Conservation (phyloP, 2,113 vertebrate genomes). For the Hippocampus abdominalis region DNA sequence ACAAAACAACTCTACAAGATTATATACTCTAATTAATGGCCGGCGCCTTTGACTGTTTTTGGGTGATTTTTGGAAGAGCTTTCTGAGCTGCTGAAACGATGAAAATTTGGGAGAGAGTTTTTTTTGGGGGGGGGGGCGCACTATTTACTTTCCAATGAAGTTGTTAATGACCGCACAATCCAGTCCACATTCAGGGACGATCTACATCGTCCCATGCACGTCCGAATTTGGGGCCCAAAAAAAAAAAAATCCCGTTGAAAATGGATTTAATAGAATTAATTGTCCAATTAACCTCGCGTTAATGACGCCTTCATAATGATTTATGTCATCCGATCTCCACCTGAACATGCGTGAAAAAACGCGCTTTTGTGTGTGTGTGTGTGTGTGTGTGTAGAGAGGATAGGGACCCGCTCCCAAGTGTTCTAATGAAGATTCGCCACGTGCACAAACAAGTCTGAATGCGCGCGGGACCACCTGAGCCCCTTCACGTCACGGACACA, state of each 20-base stretch:
- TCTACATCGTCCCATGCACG: no score
- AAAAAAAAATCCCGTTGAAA: neutral
- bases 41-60: no score
- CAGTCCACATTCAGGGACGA: neutral
- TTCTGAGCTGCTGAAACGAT: no score
- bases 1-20: neutral
- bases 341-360: neutral
- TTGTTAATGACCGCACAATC: neutral
- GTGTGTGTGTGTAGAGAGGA: neutral
- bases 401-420: neutral
- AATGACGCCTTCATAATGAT: constrained; percentile 42
- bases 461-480: neutral
- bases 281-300: constrained; percentile 32
- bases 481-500: neutral
- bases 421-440: neutral
- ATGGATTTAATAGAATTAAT: constrained; percentile 26
- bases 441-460: neutral
- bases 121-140: no score
- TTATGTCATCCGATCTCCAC: no score
- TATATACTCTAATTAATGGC: no score
- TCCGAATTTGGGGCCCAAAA: no score
- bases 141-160: neutral
- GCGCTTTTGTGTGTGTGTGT: neutral
- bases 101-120: no score
- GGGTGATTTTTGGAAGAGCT: no score